Base-by-base conservation (phyloP, 1,140 invertebrate genomes). In the Diorhabda elongata region DNA sequence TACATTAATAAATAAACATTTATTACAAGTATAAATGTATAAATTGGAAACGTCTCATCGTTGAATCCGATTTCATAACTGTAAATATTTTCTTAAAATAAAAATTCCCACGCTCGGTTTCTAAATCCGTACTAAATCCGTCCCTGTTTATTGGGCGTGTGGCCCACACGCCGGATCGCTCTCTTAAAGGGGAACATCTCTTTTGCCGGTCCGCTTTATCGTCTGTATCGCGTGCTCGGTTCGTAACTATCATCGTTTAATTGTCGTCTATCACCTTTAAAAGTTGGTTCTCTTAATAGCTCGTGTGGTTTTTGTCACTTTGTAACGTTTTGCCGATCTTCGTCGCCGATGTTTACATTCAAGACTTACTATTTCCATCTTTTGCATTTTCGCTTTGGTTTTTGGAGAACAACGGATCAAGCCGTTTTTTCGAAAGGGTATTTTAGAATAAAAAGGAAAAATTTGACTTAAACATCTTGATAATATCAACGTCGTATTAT, bases 281-380 rank as follows among this genome's bases (percentile, higher is more conserved):
- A 73, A 66, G 47, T 52, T 52, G 47, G 47, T 52, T 52, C 69
- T 64, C 69, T 70, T 74, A 74, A 74, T 76, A 73, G 74, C 74
- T 69, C 58, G 74, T 72, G 68, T 76, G 72, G 69, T 75, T 74
- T 73, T 73, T 73, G 72, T 75, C 71, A 73, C 68, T 74, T 73
- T 72, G 69, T 75, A 70, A 59, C 71, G 64, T 72, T 72, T 72
- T 43, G 70, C 63, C 70, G 71, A 9, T 52, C 47, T 52, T 52
- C 47, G 26, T 26, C 26, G 47, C 47, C 47, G 47, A n/a, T 52
- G 47, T 52, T 52, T 52, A 52, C 47, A 52, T 52, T 52, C 47
- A 52, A 52, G 47, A 52, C 47, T 52, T 52, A 52, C 47, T 52
- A 52, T 52, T 52, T 52, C 47, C 47, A 52, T 52, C 47, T 6